These are phyloP conservation scores for Tapirus terrestris DNA, from an alignment of 2,113 vertebrate species.

Conservation along the genomic window DNA sequence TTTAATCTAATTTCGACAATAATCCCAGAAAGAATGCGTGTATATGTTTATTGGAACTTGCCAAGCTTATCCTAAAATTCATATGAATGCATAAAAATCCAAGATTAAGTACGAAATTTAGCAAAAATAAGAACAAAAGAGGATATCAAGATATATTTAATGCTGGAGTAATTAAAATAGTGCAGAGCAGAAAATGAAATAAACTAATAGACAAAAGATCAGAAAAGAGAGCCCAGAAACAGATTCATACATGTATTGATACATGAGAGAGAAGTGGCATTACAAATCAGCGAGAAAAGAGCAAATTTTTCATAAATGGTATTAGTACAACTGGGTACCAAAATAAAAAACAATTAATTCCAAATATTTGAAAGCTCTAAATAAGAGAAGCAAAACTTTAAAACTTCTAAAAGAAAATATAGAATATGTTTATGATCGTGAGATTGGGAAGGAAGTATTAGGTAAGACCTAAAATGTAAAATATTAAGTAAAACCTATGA, in stretches of 20 bases:
- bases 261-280: not conserved
- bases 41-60: not conserved
- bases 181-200: not conserved
- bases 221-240: not conserved
- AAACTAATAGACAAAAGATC: not conserved
- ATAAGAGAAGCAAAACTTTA: conserved; percentile 23
- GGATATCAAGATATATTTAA: not conserved
- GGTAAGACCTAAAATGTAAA: not conserved
- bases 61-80: not conserved
- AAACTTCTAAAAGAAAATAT: not conserved
- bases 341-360: not conserved
- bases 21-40: not conserved
- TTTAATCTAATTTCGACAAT: not conserved
- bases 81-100: not conserved
- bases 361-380: not conserved
- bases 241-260: not conserved
- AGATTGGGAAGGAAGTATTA: not conserved
- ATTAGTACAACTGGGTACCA: not conserved
- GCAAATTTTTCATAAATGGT: not conserved
- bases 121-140: not conserved
- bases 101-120: not conserved
- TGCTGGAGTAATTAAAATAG: not conserved
- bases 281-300: not conserved
- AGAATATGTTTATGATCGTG: not conserved
- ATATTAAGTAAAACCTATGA: not conserved